Base-by-base conservation (phyloP, 2,888 invertebrate genomes). In the Ganaspis brasiliensis region DNA sequence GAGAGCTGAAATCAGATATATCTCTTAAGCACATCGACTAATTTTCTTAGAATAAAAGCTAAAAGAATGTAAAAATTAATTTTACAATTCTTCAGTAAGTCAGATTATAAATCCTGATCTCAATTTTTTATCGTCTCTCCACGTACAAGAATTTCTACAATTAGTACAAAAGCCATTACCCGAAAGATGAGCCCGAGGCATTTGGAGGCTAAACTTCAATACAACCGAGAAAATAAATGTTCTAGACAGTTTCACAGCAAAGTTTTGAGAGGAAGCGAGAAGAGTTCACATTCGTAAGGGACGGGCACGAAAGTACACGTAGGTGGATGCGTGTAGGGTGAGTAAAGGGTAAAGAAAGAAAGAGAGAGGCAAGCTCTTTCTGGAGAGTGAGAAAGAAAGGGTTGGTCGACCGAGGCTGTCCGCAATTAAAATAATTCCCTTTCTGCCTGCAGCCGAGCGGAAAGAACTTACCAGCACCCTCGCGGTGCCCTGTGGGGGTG, bases 371-470 rank as follows among this genome's bases (percentile, higher is more conserved):
- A 45, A 45, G 9, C 24, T 45, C 67, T 67, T 67, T 45, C 67
- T 67, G 63, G 24, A 24, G 45, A 83, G 77, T 79, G 67, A 76
- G 82, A 79, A 81, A 78, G 85, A 83, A 80, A 81, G 87, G 88
- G 87, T 87, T 88, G 89, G 90, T 89, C 88, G 89, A 89, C 87
- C 90, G 90, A 89, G 89, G 89, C 90, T 90, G 91, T 89, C 90
- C 91, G 91, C 91, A 91, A 91, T 91, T 91, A 91, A 91, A 91
- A 91, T 91, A 91, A 91, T 91, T 91, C 91, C 91, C 91, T 91
- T 91, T 91, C 91, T 90, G 91, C 85, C 88, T 89, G 90, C 91
- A 91, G 90, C 90, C 91, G 87, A 91, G 91, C 91, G 91, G 91
- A 91, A 91, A 91, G 91, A 91, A 91, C 89, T 91, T 91, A 90